These are phyloP conservation scores for Lonchura striata DNA, from an alignment of 2,113 vertebrate species.

Conservation along the genomic window DNA sequence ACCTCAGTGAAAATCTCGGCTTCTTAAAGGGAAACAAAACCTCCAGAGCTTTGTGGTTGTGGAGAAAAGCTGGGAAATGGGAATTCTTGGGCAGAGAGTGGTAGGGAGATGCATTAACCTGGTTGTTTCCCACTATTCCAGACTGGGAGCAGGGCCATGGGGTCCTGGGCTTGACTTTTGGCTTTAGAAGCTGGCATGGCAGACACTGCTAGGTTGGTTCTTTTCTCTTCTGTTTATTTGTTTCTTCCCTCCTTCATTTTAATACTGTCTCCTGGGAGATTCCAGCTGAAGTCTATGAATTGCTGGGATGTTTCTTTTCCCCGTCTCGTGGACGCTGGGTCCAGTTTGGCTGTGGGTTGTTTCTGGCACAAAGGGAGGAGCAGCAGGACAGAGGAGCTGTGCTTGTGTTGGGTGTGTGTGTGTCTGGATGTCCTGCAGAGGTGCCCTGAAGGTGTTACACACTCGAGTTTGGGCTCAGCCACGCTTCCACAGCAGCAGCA, in stretches of 20 bases:
- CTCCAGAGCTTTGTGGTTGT: not conserved
- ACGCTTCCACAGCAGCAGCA: not conserved
- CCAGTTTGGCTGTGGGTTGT: not conserved
- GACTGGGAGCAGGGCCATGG: not conserved
- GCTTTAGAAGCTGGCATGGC: not conserved
- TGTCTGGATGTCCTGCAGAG: not conserved
- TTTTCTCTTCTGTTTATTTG: constrained; percentile 10
- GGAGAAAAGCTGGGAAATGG: not conserved
- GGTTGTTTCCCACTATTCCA: not conserved
- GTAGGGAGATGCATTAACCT: not conserved
- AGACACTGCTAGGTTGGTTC: not conserved
- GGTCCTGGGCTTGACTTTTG: not conserved
- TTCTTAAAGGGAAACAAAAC: not conserved
- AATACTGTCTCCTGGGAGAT: constrained; percentile 32
- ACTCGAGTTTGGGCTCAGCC: not conserved
- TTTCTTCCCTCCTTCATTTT: constrained; percentile 27
- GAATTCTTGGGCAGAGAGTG: not conserved
- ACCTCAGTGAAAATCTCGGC: not conserved
- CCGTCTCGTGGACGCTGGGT: rapidly evolving
- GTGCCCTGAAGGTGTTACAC: not conserved
- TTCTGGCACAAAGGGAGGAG: not conserved
- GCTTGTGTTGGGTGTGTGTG: not conserved
- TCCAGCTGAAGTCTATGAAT: constrained; percentile 6
- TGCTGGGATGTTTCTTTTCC: constrained; percentile 27
- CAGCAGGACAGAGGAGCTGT: not conserved